Evolutionary conservation across 2,888 invertebrate species (phyloP).

Genomic region (Drosophila recens): DNA sequence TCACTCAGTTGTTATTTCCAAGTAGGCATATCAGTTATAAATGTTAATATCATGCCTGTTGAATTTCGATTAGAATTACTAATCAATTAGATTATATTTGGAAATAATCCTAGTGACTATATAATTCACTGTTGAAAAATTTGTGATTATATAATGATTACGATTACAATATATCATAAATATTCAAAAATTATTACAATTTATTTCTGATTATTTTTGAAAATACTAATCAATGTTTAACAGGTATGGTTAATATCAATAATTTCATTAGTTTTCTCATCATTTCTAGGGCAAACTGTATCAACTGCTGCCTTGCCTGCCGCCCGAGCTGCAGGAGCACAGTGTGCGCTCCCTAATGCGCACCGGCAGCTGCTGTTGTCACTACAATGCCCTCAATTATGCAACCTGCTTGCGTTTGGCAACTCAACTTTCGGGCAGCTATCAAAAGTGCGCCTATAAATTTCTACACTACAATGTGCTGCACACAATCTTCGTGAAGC

Average conservation of each 20-base stretch:
- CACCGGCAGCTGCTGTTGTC: constrained; percentile 84
- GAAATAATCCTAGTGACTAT: too few relatives aligned
- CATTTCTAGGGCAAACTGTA: constrained; percentile 82
- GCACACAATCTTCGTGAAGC: constrained; percentile 74
- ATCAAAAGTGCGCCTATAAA: constrained; percentile 81
- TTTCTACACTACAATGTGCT: constrained; percentile 81
- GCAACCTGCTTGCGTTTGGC: constrained; percentile 72
- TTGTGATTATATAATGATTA: too few relatives aligned
- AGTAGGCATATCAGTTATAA: constrained; percentile 20
- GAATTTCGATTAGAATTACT: too few relatives aligned
- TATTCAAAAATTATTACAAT: too few relatives aligned
- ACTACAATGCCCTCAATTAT: constrained; percentile 77
- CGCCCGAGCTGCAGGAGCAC: constrained; percentile 73
- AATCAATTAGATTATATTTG: too few relatives aligned
- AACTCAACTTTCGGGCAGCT: constrained; percentile 59
- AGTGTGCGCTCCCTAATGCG: constrained; percentile 78
- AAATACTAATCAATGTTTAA: too few relatives aligned
- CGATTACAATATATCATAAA: too few relatives aligned
- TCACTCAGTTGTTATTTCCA: constrained; percentile 83
- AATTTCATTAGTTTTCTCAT: not conserved
- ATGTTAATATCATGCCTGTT: not conserved
- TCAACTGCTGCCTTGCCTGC: constrained; percentile 69
- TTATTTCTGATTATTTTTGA: too few relatives aligned
- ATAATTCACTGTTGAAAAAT: too few relatives aligned
- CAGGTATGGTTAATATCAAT: too few relatives aligned